A percentile compares a stretch with the other conserved stretches of the same genome.
phyloP scores from a whole-genome alignment of 1,140 invertebrate species.

The Bombus picipes region DNA sequence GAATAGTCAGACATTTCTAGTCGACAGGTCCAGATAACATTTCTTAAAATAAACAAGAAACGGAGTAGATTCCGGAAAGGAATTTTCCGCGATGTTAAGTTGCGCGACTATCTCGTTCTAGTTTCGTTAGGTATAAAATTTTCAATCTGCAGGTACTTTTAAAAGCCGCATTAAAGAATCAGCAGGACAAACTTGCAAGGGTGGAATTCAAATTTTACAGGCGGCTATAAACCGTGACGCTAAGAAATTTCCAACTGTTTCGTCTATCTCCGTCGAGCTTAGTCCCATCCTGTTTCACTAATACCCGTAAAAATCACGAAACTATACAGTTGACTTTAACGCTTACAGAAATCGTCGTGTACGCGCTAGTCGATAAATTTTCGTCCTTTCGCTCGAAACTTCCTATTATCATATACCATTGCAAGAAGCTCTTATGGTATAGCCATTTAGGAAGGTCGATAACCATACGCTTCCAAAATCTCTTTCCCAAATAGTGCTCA shows the following conservation, averaged over 20 bases:
- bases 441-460: not conserved
- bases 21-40: not conserved
- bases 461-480: not conserved
- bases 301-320: not conserved
- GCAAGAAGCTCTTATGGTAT: not conserved
- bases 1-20: not conserved
- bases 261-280: not conserved
- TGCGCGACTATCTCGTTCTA: not conserved
- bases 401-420: not conserved
- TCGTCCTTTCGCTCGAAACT: not conserved
- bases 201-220: slow-evolving; percentile 14
- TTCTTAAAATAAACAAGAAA: slow-evolving; percentile 27
- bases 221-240: not conserved
- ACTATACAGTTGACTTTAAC: not conserved
- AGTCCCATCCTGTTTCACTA: too few species aligned
- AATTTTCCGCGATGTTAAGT: not conserved
- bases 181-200: not conserved
- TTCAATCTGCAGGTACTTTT: not conserved
- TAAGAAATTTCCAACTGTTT: not conserved
- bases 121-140: not conserved
- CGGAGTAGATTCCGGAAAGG: not conserved
- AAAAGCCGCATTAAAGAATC: slow-evolving; percentile 17
- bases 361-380: not conserved
- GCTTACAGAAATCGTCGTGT: not conserved
- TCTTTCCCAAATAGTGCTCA: not conserved